Percentiles rank a stretch among this genome's conserved stretches.
phyloP scores from a whole-genome alignment of 2,113 vertebrate species.

The Ammospiza caudacuta region DNA sequence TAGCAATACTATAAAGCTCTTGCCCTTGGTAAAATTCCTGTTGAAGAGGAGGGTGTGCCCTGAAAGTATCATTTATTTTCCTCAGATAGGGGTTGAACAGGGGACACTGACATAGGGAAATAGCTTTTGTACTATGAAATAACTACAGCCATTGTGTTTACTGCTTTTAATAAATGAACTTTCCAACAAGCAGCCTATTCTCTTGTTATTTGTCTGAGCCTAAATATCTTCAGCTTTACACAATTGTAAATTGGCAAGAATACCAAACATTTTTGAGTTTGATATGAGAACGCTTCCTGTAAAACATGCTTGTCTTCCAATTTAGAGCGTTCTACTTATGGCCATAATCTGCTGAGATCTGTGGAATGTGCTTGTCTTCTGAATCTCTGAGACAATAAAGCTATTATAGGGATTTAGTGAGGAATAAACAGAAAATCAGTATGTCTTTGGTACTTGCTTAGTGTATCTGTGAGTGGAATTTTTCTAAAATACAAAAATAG shows the following conservation, averaged over 20 bases:
- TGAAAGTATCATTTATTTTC: not conserved
- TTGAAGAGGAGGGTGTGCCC: not conserved
- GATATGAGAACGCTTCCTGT: conserved; percentile 56
- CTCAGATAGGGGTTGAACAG: not conserved
- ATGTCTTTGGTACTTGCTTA: not conserved
- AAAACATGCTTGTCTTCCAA: conserved; percentile 38
- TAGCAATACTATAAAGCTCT: not conserved
- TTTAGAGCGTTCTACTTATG: not conserved
- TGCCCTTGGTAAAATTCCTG: not conserved
- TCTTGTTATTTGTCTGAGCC: not conserved
- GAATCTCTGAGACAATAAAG: conserved; percentile 16
- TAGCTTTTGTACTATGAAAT: not conserved
- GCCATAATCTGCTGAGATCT: conserved; percentile 30
- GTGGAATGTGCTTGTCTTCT: conserved; percentile 45
- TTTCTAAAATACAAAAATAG: not conserved
- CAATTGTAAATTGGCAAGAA: conserved; percentile 37
- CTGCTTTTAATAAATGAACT: conserved; percentile 2
- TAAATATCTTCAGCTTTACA: conserved; percentile 35
- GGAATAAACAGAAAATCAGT: not conserved
- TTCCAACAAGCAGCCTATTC: conserved; percentile 23
- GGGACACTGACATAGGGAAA: not conserved
- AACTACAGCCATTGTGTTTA: conserved; percentile 15
- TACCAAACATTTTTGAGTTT: conserved; percentile 55
- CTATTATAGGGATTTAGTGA: not conserved
- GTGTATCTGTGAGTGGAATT: not conserved